These are phyloP conservation scores for Esox niger DNA, from an alignment of 2,113 vertebrate genomes.

Conservation along the genomic window DNA sequence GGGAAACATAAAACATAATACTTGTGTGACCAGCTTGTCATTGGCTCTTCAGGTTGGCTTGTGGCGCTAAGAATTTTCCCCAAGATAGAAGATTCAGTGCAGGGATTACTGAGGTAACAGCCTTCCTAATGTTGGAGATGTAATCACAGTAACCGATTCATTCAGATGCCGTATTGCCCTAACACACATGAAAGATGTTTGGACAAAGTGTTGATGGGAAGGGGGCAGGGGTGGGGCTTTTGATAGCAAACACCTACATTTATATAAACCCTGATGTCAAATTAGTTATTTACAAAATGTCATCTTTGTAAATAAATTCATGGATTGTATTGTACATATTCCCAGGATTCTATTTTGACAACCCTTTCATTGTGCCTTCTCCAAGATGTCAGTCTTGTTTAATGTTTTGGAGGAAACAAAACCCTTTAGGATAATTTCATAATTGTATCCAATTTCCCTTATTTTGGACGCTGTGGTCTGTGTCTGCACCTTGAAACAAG, in stretches of 20 bases:
- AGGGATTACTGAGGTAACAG: conserved; percentile 47
- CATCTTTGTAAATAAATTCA: not conserved
- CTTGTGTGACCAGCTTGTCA: conserved; percentile 82
- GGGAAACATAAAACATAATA: conserved; percentile 84
- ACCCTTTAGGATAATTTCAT: conserved; percentile 45
- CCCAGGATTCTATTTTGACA: not conserved
- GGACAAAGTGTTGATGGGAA: conserved; percentile 20
- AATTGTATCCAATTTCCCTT: conserved; percentile 32
- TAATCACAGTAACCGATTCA: conserved; percentile 41
- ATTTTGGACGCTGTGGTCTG: conserved; percentile 36
- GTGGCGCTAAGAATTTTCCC: conserved; percentile 72
- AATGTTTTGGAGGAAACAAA: conserved; percentile 39
- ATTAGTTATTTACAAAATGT: not conserved
- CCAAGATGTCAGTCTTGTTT: conserved; percentile 17
- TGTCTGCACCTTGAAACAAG: conserved; percentile 53
- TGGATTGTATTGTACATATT: not conserved
- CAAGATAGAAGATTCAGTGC: conserved; percentile 66
- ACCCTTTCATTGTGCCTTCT: not conserved
- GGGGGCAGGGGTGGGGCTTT: conserved; percentile 3
- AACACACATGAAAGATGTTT: conserved; percentile 20
- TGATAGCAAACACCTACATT: conserved; percentile 23
- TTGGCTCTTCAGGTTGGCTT: conserved; percentile 66
- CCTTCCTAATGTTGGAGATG: conserved; percentile 38
- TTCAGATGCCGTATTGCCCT: conserved; percentile 14
- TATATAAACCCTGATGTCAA: conserved; percentile 56